Conservation (phyloP, 2,797 vertebrate species). For the Fistularia tabacaria region DNA sequence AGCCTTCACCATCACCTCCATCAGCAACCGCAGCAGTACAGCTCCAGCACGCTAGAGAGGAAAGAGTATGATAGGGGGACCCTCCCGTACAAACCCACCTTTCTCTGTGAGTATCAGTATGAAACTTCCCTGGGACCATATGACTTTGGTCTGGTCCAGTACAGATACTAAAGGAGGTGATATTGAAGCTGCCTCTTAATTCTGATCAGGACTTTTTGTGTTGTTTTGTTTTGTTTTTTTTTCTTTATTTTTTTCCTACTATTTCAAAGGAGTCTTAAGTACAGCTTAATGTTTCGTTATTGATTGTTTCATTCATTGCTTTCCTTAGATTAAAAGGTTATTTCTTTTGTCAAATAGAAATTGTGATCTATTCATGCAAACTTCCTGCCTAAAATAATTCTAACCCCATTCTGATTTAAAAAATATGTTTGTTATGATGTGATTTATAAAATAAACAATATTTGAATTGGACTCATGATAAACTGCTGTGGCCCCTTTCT, state of each 20-base stretch:
- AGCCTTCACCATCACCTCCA: constrained; percentile 73
- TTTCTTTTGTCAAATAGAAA: constrained; percentile 52
- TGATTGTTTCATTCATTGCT: background rate
- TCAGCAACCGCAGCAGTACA: constrained; percentile 70
- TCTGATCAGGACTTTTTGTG: constrained; percentile 63
- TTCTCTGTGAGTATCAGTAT: constrained; percentile 96
- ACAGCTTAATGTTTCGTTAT: constrained; percentile 41
- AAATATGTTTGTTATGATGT: constrained; percentile 58
- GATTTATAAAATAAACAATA: constrained; percentile 55
- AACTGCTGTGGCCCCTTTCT: constrained; percentile 62
- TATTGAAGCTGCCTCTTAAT: constrained; percentile 42
- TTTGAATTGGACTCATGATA: constrained; percentile 50
- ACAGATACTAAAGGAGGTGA: constrained; percentile 60
- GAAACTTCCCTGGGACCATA: constrained; percentile 69
- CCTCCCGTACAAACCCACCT: constrained; percentile 94
- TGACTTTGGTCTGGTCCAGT: constrained; percentile 69
- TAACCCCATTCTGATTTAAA: constrained; percentile 37
- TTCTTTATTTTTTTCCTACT: constrained; percentile 25
- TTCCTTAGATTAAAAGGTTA: constrained; percentile 37
- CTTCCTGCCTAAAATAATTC: constrained; percentile 19
- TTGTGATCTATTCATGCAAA: constrained; percentile 43
- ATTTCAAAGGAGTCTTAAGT: constrained; percentile 43
- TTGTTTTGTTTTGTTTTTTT: constrained; percentile 18
- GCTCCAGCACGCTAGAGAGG: constrained; percentile 88
- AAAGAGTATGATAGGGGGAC: constrained; percentile 90